Evolutionary conservation across 1,140 invertebrate species (phyloP).

Genomic region (Drosophila mauritiana): DNA sequence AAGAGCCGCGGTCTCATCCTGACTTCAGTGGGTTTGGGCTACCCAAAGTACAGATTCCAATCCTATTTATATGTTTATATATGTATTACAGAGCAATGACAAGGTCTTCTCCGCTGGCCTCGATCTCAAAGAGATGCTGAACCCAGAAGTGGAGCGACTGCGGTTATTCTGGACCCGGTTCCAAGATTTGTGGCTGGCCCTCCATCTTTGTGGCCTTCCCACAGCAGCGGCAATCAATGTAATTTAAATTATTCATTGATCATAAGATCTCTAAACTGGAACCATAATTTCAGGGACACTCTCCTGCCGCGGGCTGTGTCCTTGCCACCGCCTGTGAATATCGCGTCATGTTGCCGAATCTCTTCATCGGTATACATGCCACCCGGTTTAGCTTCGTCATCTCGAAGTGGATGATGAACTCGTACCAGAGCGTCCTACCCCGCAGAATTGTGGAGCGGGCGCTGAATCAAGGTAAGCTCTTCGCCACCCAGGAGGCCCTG

Average conservation of each 20-base stretch:
- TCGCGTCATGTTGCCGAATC: slow-evolving; percentile 91
- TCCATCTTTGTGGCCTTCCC: slow-evolving; percentile 89
- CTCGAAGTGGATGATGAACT: slow-evolving; percentile 90
- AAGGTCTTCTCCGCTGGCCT: slow-evolving; percentile 93
- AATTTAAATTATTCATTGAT: slow-evolving; percentile 64
- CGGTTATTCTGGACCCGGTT: slow-evolving; percentile 90
- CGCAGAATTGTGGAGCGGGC: slow-evolving; percentile 88
- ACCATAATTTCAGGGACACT: slow-evolving; percentile 87
- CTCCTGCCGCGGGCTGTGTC: slow-evolving; percentile 94
- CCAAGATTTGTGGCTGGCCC: slow-evolving; percentile 92
- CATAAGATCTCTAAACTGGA: too few species aligned
- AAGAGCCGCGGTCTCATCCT: slow-evolving; percentile 91
- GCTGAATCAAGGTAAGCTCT: slow-evolving; percentile 89
- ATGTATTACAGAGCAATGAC: slow-evolving; percentile 86
- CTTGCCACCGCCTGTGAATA: slow-evolving; percentile 93
- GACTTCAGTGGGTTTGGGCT: slow-evolving; percentile 87
- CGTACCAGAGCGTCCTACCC: slow-evolving; percentile 84
- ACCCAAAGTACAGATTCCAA: background rate
- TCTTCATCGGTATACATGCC: slow-evolving; percentile 92
- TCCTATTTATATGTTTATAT: background rate
- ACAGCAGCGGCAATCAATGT: slow-evolving; percentile 94
- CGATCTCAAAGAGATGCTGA: slow-evolving; percentile 95
- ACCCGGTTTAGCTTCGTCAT: slow-evolving; percentile 90
- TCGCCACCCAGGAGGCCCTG: slow-evolving; percentile 90
- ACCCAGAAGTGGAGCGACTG: slow-evolving; percentile 89